Base-by-base conservation (phyloP, 2,888 invertebrate genomes). In the Oegoconia quadripuncta region DNA sequence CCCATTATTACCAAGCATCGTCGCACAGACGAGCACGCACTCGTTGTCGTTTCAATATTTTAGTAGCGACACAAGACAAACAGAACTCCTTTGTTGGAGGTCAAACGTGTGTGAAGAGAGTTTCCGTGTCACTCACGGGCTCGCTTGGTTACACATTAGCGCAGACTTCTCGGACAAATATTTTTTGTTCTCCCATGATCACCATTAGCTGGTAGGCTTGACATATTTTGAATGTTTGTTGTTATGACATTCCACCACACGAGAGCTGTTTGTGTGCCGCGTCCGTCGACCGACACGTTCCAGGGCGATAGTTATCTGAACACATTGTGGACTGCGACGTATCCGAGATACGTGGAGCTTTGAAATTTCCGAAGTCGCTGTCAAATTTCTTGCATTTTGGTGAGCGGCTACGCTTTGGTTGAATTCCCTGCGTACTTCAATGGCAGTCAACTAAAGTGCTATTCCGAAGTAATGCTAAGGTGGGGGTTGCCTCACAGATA, bases 71-170 rank as follows among this genome's bases (percentile, higher is more conserved):
- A 66, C 73, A 77, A 73, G 57, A 60, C 76, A 86, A 86, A 87
- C 70, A 86, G 49, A 69, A 79, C 79, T 80, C 74, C 82, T 84
- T 81, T 83, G 84, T 81, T 78, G 80, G 77, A 74, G 83, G 84
- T 81, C 84, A 84, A 65, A 66, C 77, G 74, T 82, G 80, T 86
- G 80, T 84, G 80, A 80, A 79, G 78, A 82, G 79, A 80, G 80
- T 83, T 84, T 83, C 80, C 83, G 80, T 80, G 82, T 84, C 81
- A 74, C 69, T 70, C 77, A 61, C 59, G 63, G 66, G 48, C 69
- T 55, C 65, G 72, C 78, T 78, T 79, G 73, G 77, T 75, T 77
- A 80, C 81, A 80, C 82, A 81, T 83, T 79, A 80, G 73, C 66
- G 73, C 68, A 61, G 73, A 72, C 67, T 63, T 54, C 58, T 50